A percentile compares a stretch with the other conserved stretches of the same genome.
Conservation (phyloP, 2,113 vertebrate genomes). For the Alces alces region DNA sequence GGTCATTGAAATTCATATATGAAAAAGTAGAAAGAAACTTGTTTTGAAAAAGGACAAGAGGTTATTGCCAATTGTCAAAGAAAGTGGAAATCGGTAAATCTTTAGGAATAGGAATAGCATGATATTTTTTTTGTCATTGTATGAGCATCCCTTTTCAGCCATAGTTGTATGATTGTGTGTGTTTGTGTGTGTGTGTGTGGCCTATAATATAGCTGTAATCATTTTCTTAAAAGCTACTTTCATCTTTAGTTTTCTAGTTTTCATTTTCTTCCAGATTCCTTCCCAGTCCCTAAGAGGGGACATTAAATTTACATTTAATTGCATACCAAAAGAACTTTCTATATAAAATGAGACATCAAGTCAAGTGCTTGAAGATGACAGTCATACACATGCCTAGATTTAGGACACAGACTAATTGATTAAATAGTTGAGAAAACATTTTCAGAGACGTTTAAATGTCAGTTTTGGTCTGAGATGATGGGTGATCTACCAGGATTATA, state of each 20-base stretch:
- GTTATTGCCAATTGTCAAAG: neutral
- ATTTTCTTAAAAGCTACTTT: neutral
- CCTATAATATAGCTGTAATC: neutral
- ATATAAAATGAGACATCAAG: neutral
- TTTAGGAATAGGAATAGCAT: neutral
- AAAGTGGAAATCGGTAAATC: neutral
- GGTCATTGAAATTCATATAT: neutral
- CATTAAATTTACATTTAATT: neutral
- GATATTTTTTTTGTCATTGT: neutral
- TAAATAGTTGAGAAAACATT: neutral
- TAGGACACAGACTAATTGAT: neutral
- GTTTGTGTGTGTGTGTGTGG: neutral
- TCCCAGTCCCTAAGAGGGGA: neutral
- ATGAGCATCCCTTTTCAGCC: neutral
- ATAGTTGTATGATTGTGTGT: neutral
- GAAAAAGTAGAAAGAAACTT: neutral
- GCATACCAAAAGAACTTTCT: neutral
- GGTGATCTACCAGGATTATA: fast-evolving
- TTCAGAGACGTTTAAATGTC: neutral
- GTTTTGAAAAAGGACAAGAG: neutral
- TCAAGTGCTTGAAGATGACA: neutral
- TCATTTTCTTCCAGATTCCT: neutral
- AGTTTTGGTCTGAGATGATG: neutral
- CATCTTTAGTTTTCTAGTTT: neutral
- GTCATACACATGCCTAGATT: neutral